Evolutionary conservation across 2,888 invertebrate species (phyloP).

Genomic region (Coelinius sp.): DNA sequence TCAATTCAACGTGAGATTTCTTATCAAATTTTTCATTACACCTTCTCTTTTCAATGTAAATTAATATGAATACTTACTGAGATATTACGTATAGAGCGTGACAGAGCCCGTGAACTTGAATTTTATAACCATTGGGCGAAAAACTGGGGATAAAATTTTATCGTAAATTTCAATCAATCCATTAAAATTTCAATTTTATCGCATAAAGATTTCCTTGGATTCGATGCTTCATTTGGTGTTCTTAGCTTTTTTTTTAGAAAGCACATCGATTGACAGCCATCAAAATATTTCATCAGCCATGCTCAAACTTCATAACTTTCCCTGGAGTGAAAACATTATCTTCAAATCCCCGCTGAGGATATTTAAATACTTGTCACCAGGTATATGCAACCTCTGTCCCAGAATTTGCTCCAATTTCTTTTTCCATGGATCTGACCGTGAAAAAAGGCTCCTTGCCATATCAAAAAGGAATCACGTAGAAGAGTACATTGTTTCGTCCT

Average conservation of each 20-base stretch:
- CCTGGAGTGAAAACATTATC: neutral
- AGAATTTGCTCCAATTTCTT: neutral
- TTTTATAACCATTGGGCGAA: neutral
- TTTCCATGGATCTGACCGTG: neutral
- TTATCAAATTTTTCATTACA: neutral
- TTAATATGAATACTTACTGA: neutral
- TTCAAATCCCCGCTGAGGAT: too few relatives aligned
- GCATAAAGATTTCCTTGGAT: neutral
- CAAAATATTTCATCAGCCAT: neutral
- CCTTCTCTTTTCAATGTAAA: conserved; percentile 11
- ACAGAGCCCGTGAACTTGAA: conserved; percentile 1
- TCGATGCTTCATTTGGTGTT: too few relatives aligned
- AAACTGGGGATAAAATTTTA: neutral
- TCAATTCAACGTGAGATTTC: neutral
- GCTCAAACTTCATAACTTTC: neutral
- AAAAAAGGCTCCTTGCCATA: neutral
- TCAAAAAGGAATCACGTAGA: neutral
- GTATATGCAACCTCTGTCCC: neutral
- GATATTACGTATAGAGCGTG: neutral
- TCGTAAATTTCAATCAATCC: too few relatives aligned
- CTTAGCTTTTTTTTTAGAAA: neutral
- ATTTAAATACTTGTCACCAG: neutral
- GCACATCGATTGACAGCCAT: neutral
- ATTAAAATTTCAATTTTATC: too few relatives aligned
- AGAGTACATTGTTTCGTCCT: neutral